Base-by-base conservation (phyloP, 2,113 vertebrate genomes). In the Oryzias celebensis region DNA sequence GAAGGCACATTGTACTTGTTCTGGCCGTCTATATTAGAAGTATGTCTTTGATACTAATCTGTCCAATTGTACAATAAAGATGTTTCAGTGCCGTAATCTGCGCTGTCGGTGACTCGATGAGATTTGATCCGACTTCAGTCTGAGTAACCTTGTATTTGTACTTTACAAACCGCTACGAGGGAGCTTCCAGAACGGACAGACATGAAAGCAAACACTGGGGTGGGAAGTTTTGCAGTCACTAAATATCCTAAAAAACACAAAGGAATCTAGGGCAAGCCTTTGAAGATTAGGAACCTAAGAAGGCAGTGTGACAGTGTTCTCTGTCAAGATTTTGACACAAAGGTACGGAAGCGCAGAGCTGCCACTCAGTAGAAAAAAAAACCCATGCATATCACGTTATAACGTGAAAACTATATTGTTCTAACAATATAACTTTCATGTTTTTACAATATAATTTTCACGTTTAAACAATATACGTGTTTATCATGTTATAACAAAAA, bases 161-260 rank as follows among this genome's bases (percentile, higher is more conserved):
- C 77, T 71, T 68, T 79, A 78, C 46, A 73, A 61, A 60, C 57
- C 51, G 44, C 65, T 78, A 70, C 50, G 58, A 77, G 67, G 62
- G 75, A 68, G 81, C 58, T 64, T 68, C 73, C 68, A 88, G 78
- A 82, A 85, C 75, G 81, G 84, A 64, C 1, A 46, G 87, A 91
- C 73, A 36, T 66, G 83, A 90, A 72, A 88, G 83, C 78, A 62
- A 81, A 87, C 78, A 7, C 76, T 67, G 63, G 85, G 82, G 85
- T 88, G 85, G 87, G 85, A 87, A 88, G 64, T 45, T 77, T 82
- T 36, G 43, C 73, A 77, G 77, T 62, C 69, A 69, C 44, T 63
- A 73, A 79, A 77, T 69, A 78, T 78, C 75, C 75, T 26, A 61
- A 75, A 51, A 67, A 68, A 73, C 51, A 67, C 71, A 68, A 80